These are phyloP conservation scores for Artemisiospiza belli DNA, from an alignment of 2,113 vertebrate genomes.

Conservation along the genomic window DNA sequence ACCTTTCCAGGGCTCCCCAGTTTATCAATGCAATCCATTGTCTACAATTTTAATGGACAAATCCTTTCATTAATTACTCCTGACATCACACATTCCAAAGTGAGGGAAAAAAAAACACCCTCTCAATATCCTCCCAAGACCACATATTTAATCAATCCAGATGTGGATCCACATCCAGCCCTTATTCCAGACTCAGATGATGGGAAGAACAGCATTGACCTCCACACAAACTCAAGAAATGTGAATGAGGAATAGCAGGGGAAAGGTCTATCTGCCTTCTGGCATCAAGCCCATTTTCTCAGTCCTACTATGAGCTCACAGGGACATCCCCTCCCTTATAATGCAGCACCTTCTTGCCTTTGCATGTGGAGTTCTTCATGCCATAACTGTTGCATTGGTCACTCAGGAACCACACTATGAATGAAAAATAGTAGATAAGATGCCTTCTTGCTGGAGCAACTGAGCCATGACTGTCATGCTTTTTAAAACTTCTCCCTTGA, in stretches of 20 bases:
- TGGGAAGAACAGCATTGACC: background rate
- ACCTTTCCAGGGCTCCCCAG: background rate
- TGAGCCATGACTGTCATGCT: background rate
- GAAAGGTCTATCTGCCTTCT: background rate
- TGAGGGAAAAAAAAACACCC: rapidly evolving
- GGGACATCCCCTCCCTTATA: background rate
- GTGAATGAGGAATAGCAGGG: background rate
- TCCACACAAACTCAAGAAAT: background rate
- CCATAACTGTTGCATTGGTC: background rate
- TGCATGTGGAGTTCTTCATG: background rate
- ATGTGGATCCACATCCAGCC: too few species aligned
- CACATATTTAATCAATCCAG: background rate
- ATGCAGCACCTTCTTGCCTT: background rate
- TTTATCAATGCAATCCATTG: background rate
- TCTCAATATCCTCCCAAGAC: background rate
- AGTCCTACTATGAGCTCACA: background rate
- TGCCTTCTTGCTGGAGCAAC: background rate
- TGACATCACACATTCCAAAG: background rate
- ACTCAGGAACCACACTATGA: background rate
- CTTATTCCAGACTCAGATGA: background rate
- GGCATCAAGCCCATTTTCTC: background rate
- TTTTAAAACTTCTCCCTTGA: background rate
- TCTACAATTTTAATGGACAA: background rate
- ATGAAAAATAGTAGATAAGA: background rate
- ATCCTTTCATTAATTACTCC: background rate